Base-by-base conservation (phyloP, 2,797 vertebrate genomes). In the Microctenopoma lineatum region DNA sequence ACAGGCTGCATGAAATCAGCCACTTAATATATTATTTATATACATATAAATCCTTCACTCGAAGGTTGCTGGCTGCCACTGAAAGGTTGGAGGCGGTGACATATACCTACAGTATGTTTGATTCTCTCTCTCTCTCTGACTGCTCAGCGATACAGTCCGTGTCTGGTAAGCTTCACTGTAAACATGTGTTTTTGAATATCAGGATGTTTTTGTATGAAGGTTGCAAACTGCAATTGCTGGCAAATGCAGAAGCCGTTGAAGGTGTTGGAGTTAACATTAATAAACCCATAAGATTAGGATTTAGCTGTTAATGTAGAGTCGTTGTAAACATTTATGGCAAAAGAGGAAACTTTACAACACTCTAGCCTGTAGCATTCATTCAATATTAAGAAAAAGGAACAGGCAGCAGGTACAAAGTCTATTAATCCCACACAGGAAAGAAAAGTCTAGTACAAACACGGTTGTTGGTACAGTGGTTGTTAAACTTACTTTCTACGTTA, bases 11-110 rank as follows among this genome's bases (percentile, higher is more conserved):
- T 64, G 13, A 68, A 63, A 56, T 62, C 21, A 34, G 56, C 16
- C 42, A 54, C 42, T 21, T 21, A 21, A 21, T 21, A 21, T 21
- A 21, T 21, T 21, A 21, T 21, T 64, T 66, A 29, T 29, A 29
- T 29, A 29, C 69, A 29, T 73, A 79, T 73, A 38, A 79, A 75
- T 51, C 21, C 54, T 59, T 57, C 46, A 59, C 52, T 67, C 16
- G 16, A 9, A 52, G 39, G 15, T 38, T 10, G 36, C 39, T 52
- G 60, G 46, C 51, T 57, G 61, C 53, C 34, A 66, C 47, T 63
- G 51, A 2, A 12, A 14, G 15, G 46, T 4, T 4, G 32, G 45
- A 51, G 32, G 45, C 44, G 13, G 3, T 0, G 26, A 46, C 44
- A 34, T 18, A 56, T 59, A 10, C 45, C 14, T 38, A 3, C 18